Evolutionary conservation across 2,113 vertebrate genomes (phyloP).

Genomic region (Rhadina sibilatrix): DNA sequence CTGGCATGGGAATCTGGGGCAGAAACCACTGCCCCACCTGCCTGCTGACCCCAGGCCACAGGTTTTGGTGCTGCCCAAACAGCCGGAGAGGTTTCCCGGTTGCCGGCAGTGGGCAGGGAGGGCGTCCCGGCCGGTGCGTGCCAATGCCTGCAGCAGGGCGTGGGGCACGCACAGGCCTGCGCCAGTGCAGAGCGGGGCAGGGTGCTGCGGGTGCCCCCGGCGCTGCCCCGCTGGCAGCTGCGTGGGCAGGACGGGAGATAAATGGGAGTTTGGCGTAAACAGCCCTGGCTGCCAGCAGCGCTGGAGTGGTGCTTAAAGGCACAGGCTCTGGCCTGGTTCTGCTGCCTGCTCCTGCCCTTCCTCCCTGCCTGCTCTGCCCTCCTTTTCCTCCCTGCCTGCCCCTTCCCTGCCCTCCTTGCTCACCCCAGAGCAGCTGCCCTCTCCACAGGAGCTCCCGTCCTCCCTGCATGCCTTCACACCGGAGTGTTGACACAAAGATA

Average conservation of each 20-base stretch:
- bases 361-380: neutral
- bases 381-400: neutral
- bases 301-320: conserved; percentile 24
- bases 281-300: conserved; percentile 33
- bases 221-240: conserved; percentile 28
- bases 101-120: neutral
- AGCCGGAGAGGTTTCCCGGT: neutral
- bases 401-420: neutral
- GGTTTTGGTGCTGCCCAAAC: neutral
- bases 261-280: conserved; percentile 47
- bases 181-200: neutral
- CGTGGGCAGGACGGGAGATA: conserved; percentile 27
- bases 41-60: neutral
- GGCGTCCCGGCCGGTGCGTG: neutral
- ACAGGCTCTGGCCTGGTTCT: neutral
- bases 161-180: neutral
- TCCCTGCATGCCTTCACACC: neutral
- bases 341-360: neutral
- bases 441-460: fast-evolving
- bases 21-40: neutral
- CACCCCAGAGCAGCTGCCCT: neutral
- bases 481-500: fast-evolving
- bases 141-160: neutral
- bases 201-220: conserved; percentile 16
- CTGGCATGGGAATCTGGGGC: neutral